Evolutionary conservation across 2,888 invertebrate genomes (phyloP).

Genomic region (Drosophila rellima): DNA sequence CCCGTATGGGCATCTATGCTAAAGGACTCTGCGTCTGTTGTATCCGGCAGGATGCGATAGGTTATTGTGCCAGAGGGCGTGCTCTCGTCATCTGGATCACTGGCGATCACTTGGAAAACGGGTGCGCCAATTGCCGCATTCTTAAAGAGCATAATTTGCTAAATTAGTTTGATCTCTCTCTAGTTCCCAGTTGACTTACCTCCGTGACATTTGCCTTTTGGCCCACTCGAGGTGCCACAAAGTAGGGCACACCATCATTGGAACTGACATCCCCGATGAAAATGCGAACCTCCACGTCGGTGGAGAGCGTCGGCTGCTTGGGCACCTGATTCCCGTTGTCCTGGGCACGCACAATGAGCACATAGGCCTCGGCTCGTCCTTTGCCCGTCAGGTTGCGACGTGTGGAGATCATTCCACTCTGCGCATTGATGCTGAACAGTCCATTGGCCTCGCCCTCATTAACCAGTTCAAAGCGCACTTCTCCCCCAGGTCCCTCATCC

Average conservation of each 20-base stretch:
- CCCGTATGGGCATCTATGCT: slow-evolving; percentile 90
- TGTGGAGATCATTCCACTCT: slow-evolving; percentile 90
- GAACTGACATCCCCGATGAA: slow-evolving; percentile 93
- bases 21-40: slow-evolving; percentile 88
- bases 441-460: slow-evolving; percentile 91
- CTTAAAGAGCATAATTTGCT: slow-evolving; percentile 81
- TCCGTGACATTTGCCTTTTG: slow-evolving; percentile 91
- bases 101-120: slow-evolving; percentile 91
- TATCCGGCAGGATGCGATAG: slow-evolving; percentile 90
- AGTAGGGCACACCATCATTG: slow-evolving; percentile 92
- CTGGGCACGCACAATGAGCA: slow-evolving; percentile 89
- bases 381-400: slow-evolving; percentile 90
- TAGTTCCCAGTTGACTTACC: slow-evolving; percentile 84
- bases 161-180: fast-evolving
- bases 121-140: slow-evolving; percentile 91
- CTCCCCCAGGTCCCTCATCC: slow-evolving; percentile 91
- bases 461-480: slow-evolving; percentile 90
- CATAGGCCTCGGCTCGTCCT: slow-evolving; percentile 91
- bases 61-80: slow-evolving; percentile 91
- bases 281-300: slow-evolving; percentile 88
- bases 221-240: slow-evolving; percentile 90
- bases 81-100: slow-evolving; percentile 92
- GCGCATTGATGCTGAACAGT: slow-evolving; percentile 89
- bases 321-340: slow-evolving; percentile 89
- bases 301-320: slow-evolving; percentile 86